Conservation (phyloP, 2,797 vertebrate genomes). For the Anisognathus igniventris region DNA sequence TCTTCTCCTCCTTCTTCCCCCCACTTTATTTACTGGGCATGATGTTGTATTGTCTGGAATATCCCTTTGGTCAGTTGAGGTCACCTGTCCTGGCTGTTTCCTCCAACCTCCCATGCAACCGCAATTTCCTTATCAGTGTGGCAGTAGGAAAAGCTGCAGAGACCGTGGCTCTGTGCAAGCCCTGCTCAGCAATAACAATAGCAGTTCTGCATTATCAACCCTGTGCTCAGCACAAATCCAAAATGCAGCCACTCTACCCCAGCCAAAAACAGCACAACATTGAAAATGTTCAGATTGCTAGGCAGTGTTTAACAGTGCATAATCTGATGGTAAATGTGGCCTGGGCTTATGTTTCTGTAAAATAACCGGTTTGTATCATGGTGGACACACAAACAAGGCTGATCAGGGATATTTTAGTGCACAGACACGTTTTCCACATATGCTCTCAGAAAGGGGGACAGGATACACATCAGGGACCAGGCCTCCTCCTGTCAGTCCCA, state of each 20-base stretch:
- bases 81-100: neutral
- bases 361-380: neutral
- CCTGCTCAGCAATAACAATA: neutral
- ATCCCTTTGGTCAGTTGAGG: neutral
- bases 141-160: neutral
- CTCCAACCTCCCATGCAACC: accelerated
- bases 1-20: neutral
- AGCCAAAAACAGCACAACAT: neutral
- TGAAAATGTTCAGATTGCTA: neutral
- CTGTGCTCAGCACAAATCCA: neutral
- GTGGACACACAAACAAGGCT: neutral
- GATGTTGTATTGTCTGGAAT: neutral
- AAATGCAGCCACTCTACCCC: neutral
- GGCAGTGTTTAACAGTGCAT: neutral
- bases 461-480: neutral
- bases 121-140: neutral
- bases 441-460: neutral
- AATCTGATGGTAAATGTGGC: neutral
- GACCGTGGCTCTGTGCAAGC: neutral
- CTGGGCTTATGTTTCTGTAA: neutral
- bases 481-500: neutral
- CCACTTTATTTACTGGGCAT: neutral
- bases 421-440: accelerated
- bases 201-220: neutral
- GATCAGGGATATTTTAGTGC: neutral